Conservation (phyloP, 1,140 invertebrate species). For the Reticulitermes speratus region DNA sequence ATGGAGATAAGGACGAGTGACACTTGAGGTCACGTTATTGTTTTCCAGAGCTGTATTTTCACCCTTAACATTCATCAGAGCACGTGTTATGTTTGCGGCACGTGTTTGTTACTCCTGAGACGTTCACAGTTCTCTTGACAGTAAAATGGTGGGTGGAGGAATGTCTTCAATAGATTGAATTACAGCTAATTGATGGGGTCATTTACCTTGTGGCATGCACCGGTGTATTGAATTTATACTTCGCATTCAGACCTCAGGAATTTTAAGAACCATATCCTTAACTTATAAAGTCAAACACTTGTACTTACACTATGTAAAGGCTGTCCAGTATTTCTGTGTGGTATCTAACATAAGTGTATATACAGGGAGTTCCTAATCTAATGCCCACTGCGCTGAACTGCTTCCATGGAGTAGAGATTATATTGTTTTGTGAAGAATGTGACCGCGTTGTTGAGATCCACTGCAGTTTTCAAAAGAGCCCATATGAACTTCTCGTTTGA, state of each 20-base stretch:
- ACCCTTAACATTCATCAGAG: background rate
- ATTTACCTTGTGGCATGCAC: background rate
- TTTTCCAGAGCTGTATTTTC: background rate
- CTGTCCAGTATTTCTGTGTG: no score
- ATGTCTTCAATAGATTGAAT: background rate
- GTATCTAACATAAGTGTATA: no score
- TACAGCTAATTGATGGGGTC: conserved; percentile 5
- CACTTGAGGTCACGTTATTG: background rate
- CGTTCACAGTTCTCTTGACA: background rate
- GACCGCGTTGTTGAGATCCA: no score
- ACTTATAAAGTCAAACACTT: background rate
- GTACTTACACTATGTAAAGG: no score
- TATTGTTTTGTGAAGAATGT: no score
- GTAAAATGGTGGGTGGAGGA: background rate
- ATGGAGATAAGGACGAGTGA: background rate
- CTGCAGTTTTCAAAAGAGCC: no score
- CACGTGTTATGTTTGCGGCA: background rate
- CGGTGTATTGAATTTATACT: background rate
- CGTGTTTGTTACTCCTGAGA: background rate
- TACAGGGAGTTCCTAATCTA: no score
- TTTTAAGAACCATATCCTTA: background rate
- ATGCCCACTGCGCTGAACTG: no score
- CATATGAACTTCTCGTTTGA: no score
- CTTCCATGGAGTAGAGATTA: no score
- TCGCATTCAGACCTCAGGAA: background rate